Percentiles rank a stretch among this genome's conserved stretches.
phyloP scores from a whole-genome alignment of 2,888 invertebrate genomes.

The Drosophila prostipennis region DNA sequence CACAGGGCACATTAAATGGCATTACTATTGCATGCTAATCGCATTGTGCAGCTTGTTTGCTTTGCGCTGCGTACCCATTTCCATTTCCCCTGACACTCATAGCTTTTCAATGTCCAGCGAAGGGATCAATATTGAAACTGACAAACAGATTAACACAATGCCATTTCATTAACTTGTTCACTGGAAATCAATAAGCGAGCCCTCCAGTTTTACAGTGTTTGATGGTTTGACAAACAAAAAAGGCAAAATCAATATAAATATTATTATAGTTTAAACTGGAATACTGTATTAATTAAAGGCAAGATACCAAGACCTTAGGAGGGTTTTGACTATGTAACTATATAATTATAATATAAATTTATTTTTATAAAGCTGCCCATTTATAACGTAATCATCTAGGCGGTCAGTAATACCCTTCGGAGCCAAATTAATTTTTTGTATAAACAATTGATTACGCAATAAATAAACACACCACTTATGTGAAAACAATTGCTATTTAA shows the following conservation, averaged over 20 bases:
- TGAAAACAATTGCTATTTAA: background rate
- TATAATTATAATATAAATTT: no score
- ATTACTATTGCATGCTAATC: constrained; percentile 47
- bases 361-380: no score
- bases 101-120: constrained; percentile 8
- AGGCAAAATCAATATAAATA: no score
- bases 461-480: background rate
- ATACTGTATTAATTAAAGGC: no score
- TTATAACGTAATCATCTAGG: background rate
- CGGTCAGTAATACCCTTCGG: no score
- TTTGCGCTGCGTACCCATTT: constrained; percentile 27
- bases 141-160: constrained; percentile 26
- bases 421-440: background rate
- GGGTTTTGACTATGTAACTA: no score
- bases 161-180: constrained; percentile 11
- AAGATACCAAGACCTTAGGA: no score
- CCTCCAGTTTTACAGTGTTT: background rate
- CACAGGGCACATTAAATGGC: constrained; percentile 30
- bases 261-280: no score
- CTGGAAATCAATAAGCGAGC: background rate
- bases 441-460: background rate
- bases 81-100: constrained; percentile 17
- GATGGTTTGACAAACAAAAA: background rate
- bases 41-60: constrained; percentile 32
- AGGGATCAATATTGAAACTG: constrained; percentile 27